These are phyloP conservation scores for Paradoxurus hermaphroditus DNA, from an alignment of 2,113 vertebrate genomes.

Conservation along the genomic window DNA sequence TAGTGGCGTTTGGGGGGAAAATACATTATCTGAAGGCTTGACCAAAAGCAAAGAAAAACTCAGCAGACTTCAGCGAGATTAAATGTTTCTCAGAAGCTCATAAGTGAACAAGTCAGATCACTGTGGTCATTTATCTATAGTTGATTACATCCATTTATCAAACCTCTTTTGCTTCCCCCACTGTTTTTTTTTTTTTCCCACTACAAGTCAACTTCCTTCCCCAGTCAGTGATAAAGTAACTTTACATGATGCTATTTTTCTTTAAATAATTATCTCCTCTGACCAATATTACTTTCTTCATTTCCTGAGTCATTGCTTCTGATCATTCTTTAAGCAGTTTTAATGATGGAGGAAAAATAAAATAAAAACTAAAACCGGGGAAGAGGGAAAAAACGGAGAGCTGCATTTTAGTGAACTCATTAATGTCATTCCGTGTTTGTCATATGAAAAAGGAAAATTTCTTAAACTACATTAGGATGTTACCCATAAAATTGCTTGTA, in stretches of 20 bases:
- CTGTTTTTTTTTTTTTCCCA: background rate
- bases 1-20: background rate
- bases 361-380: background rate
- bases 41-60: conserved; percentile 62
- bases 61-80: conserved; percentile 63
- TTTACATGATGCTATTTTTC: conserved; percentile 64
- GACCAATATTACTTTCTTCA: conserved; percentile 59
- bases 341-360: conserved; percentile 5
- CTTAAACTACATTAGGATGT: background rate
- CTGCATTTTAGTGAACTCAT: background rate
- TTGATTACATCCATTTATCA: conserved; percentile 78
- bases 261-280: conserved; percentile 59
- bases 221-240: conserved; percentile 65
- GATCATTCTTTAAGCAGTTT: conserved; percentile 8
- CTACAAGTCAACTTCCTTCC: conserved; percentile 60
- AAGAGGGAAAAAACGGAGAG: background rate
- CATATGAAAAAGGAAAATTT: background rate
- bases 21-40: conserved; percentile 57
- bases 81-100: conserved; percentile 56
- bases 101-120: conserved; percentile 60
- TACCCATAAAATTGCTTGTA: background rate
- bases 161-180: conserved; percentile 51
- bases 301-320: conserved; percentile 47
- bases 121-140: conserved; percentile 69
- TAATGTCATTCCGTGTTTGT: background rate